Base-by-base conservation (phyloP, 2,797 vertebrate genomes). In the Sebastiscus tertius region DNA sequence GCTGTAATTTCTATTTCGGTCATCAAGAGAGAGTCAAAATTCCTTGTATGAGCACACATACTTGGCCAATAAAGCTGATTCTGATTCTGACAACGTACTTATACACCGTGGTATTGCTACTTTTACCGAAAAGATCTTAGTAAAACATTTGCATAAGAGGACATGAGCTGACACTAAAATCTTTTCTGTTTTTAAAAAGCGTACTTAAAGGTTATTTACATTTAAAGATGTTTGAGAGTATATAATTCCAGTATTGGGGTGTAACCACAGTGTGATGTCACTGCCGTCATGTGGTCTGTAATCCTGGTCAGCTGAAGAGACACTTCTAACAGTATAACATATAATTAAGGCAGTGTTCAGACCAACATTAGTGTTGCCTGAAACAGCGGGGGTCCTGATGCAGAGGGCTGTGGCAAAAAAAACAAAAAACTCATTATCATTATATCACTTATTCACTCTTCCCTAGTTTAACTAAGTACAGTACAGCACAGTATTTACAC, bases 261-360 rank as follows among this genome's bases (percentile, higher is more conserved):
- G 29, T 34, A 42, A 61, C 27, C 68, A 36, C 42, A 18, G 58
- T 4, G 29, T 54, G 46, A 75, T 8, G 18, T 77, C 49, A 74
- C 33, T 27, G 62, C n/a, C 9, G 67, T 69, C 69, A 46, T 72
- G 58, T 73, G 72, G 26, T 58, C 76, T 62, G 29, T 64, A 34
- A 84, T 77, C 39, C 34, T 59, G 18, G n/a, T 85, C 69, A 54
- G 62, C 60, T 16, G 20, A 63, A 54, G 61, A 64, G 34, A 76
- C 24, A 42, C 64, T 6, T 65, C 20, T n/a, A 54, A 39, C 26
- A 13, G 8, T 46, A 1, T 13, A 22, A 77, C 55, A 6, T 52
- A 46, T 60, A 49, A 77, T 72, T 56, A 59, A 29, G 0, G 18
- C 42, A 4, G 46, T 31, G 33, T 71, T 81, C 34, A n/a, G n/a